Evolutionary conservation across 2,113 vertebrate species (phyloP).

Genomic region (Actinemys pallida): DNA sequence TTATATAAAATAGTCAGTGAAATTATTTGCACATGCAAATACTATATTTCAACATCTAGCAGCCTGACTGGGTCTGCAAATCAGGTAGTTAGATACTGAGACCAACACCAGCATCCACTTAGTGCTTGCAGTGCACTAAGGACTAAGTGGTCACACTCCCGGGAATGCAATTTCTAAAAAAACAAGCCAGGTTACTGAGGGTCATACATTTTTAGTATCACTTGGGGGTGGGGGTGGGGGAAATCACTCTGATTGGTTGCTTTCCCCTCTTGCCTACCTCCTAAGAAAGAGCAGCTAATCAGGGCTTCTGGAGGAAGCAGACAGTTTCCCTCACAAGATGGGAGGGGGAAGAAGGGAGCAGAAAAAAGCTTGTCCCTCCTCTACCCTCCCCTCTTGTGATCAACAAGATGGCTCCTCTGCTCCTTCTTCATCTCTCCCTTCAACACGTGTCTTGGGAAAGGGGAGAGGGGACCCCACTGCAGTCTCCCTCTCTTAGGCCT

Average conservation of each 20-base stretch:
- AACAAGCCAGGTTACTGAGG: not conserved
- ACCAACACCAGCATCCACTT: not conserved
- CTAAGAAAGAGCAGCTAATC: not conserved
- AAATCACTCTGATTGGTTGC: not conserved
- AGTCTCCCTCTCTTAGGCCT: not conserved
- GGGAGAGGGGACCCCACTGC: not conserved
- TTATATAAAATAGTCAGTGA: not conserved
- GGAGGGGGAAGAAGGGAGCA: not conserved
- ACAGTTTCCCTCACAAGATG: not conserved
- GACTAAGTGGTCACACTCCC: not conserved
- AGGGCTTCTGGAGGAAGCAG: not conserved
- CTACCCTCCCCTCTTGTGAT: not conserved
- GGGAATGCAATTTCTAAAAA: not conserved
- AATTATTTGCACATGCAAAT: not conserved
- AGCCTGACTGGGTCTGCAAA: not conserved
- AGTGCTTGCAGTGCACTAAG: not conserved
- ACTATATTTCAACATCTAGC: not conserved
- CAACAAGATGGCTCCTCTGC: not conserved
- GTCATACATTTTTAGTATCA: not conserved
- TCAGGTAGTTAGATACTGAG: not conserved
- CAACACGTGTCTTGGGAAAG: not conserved
- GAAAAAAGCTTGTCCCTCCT: not conserved
- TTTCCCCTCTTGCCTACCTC: not conserved
- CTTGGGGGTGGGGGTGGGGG: fast-evolving
- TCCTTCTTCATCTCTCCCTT: not conserved